Evolutionary conservation across 2,888 invertebrate genomes (phyloP), one percentile per base, ranked within the genome.

Genomic region (Dolomedes plantarius): DNA sequence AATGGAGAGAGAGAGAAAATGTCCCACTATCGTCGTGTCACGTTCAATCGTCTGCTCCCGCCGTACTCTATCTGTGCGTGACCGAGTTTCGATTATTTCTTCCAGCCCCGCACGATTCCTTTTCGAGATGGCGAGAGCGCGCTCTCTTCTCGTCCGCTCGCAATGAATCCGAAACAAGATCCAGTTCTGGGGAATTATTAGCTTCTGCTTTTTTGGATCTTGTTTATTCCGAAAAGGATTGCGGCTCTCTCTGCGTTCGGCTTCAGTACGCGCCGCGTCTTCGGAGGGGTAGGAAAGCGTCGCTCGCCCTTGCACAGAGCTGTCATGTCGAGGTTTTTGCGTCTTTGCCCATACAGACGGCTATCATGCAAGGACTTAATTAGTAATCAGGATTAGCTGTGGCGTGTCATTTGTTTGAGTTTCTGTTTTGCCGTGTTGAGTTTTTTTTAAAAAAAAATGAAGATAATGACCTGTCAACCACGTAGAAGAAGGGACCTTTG

Each of bases 101-200:
- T 56, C 1, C 56, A 56, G 56, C 56, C 56, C 56, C 16, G 23
- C n/a, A n/a, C 56, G 56, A 56, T 56, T 56, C 23, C 56, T 3
- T 36, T 36, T 5, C 19, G 5, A 56, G 19, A 56, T 23, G 23
- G 56, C 1, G 11, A 56, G 16, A 3, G 23, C 23, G 6, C 36
- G 36, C 9, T 36, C 36, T 36, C 6, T 5, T 36, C 36, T n/a
- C n/a, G 36, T 9, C 36, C 36, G 6, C 36, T 36, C 36, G 56
- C 56, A 56, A 19, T 16, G 23, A 56, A 56, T 56, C 56, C 56
- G 56, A 56, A 56, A 56, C 56, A 3, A 56, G 56, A 56, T 56
- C 56, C 23, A 56, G 56, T 56, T 56, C 56, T 23, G 23, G 23
- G 56, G 23, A 16, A 23, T 3, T 23, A 56, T 23, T 56, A 1